A percentile compares a stretch with the other conserved stretches of the same genome.
phyloP scores from a whole-genome alignment of 37 sponge, comb jelly and placozoan species.

The Ianthella basta region DNA sequence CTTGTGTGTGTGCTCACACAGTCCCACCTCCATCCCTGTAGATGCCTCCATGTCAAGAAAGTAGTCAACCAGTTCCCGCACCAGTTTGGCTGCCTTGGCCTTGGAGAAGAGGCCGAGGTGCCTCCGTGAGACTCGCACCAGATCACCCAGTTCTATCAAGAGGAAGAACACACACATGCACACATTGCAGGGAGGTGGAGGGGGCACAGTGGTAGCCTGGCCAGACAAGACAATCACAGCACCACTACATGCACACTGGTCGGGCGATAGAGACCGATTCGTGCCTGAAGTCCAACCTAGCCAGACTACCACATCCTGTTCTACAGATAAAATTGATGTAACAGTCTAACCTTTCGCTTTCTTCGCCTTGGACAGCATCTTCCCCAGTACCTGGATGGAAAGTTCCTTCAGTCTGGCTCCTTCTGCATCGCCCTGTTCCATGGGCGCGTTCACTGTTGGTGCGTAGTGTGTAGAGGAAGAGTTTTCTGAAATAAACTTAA shows the following conservation, averaged over 20 bases:
- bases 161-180: neutral
- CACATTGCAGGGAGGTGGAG: too few species aligned
- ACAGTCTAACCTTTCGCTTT: constrained; percentile 58
- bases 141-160: constrained; percentile 72
- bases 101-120: constrained; percentile 84
- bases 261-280: too few species aligned
- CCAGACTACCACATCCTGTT: too few species aligned
- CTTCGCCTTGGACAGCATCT: constrained; percentile 51
- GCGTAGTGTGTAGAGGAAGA: neutral
- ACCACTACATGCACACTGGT: too few species aligned
- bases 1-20: neutral
- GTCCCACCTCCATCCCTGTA: constrained; percentile 68
- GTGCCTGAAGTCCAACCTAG: too few species aligned
- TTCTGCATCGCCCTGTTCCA: constrained; percentile 31
- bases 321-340: too few species aligned
- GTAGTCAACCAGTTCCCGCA: constrained; percentile 86
- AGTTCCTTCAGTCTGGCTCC: constrained; percentile 70
- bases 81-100: constrained; percentile 96
- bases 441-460: neutral
- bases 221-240: too few species aligned
- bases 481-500: neutral
- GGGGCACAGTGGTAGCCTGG: too few species aligned
- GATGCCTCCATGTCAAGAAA: constrained; percentile 82
- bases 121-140: constrained; percentile 64
- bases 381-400: constrained; percentile 71